Evolutionary conservation across 2,797 vertebrate species (phyloP), one percentile per base, ranked within the genome.

Genomic region (Ammospiza maritima): DNA sequence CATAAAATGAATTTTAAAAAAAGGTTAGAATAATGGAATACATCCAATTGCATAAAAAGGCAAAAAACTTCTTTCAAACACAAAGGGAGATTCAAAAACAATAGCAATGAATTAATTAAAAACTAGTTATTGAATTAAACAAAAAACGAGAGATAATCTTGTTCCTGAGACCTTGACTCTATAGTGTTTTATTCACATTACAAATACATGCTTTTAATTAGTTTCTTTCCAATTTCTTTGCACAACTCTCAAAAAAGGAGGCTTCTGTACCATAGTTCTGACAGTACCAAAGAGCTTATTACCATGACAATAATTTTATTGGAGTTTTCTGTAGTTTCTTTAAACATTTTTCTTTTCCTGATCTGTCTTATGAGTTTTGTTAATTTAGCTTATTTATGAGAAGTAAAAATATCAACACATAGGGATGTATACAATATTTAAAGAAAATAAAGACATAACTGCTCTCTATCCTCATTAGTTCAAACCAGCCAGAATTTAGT

Each of bases 61-160:
- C 8, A 79, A 88, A 78, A 76, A 62, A 72, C 38, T 5, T 92
- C 10, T 93, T 95, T 87, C 78, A 96, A 78, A 87, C 20, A 61
- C 48, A 94, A 96, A 94, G 23, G 10, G 21, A 86, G 36, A 88
- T 92, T 77, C 0, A 71, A 95, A 94, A 84, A 25, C 25, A 96
- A 88, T 85, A 32, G 7, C 73, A 94, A 86, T 36, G 19, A 90
- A 90, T 96, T 94, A 5, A 95, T 93, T 88, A 88, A 89, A 95
- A 94, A 54, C 69, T 84, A 65, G 16, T 75, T 61, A 27, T 93
- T 89, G 89, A 93, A 91, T 48, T 82, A 45, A 94, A 51, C 81
- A 96, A 94, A 96, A n/a, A n/a, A 7, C 5, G 67, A 84, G 25
- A 72, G 7, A 89, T 36, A 91, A 95, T 91, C 60, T 76, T 66